A percentile compares a stretch with the other conserved stretches of the same genome.
Conservation (phyloP, 2,888 invertebrate species). For the Papilio gigon region DNA sequence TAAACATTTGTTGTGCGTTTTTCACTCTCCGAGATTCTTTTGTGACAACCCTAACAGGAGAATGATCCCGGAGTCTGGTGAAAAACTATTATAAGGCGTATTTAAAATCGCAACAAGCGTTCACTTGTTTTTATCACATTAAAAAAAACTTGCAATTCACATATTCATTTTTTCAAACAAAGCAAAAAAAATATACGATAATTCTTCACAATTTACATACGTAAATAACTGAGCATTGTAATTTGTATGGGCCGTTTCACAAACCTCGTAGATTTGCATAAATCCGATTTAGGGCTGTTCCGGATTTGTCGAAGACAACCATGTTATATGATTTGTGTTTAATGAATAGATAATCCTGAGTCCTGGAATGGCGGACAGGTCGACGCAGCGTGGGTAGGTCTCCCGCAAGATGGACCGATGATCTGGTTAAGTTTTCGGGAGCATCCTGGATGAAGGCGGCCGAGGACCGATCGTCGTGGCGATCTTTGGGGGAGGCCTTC, state of each 20-base stretch:
- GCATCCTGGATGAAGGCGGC: no score
- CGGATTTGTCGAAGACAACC: not conserved
- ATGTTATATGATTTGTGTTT: not conserved
- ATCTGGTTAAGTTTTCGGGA: no score
- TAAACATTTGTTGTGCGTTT: not conserved
- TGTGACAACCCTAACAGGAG: not conserved
- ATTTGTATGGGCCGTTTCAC: not conserved
- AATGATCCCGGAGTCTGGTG: not conserved
- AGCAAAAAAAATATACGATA: not conserved
- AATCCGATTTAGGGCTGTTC: not conserved
- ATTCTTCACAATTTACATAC: not conserved
- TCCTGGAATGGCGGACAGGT: no score
- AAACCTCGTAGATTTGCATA: conserved; percentile 4
- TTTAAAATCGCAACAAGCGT: no score
- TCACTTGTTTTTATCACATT: no score
- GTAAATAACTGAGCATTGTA: not conserved
- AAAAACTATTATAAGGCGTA: not conserved
- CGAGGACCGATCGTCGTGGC: no score
- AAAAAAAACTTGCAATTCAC: no score
- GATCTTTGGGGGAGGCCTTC: no score
- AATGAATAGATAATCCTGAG: not conserved
- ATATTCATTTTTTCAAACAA: no score
- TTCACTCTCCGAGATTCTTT: not conserved
- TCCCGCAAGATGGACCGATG: no score
- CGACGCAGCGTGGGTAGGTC: no score